These are phyloP conservation scores for Reticulitermes lucifugus DNA, from an alignment of 2,888 invertebrate genomes.

Conservation along the genomic window DNA sequence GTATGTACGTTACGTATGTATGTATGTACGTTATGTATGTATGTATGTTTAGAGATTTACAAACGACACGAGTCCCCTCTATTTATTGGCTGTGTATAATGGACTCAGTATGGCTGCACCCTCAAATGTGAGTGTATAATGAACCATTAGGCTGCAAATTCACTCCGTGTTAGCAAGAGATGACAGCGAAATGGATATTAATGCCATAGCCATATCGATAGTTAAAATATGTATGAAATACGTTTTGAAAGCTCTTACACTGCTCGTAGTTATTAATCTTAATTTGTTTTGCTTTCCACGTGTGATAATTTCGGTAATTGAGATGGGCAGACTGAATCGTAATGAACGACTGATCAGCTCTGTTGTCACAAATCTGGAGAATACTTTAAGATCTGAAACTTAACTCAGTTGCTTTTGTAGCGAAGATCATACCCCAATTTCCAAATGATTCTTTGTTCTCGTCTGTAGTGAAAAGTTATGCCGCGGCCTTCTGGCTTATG, in stretches of 20 bases:
- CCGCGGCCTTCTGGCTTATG: too few relatives aligned
- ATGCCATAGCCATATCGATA: background rate
- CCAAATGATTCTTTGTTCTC: too few relatives aligned
- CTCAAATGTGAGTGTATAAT: background rate
- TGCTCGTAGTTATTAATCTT: background rate
- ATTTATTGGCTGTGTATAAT: slow-evolving; percentile 3
- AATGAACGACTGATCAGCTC: too few relatives aligned
- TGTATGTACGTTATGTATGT: background rate
- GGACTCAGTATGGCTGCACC: background rate
- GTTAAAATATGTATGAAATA: background rate
- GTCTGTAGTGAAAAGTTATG: too few relatives aligned
- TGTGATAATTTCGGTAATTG: too few relatives aligned
- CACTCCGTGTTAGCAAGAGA: background rate
- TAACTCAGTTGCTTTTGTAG: too few relatives aligned
- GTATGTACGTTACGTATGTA: too few relatives aligned
- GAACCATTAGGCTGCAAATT: background rate
- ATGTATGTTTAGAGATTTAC: background rate
- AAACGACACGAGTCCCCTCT: background rate
- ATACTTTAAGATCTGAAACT: too few relatives aligned
- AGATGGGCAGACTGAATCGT: too few relatives aligned
- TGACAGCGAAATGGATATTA: slow-evolving; percentile 11
- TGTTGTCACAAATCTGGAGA: too few relatives aligned
- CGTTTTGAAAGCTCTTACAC: background rate
- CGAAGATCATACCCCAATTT: too few relatives aligned
- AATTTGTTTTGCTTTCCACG: background rate